Percentiles rank a stretch among this genome's conserved stretches.
Evolutionary conservation across 2,888 invertebrate genomes (phyloP).

Genomic region (Meteorus cinctellus): DNA sequence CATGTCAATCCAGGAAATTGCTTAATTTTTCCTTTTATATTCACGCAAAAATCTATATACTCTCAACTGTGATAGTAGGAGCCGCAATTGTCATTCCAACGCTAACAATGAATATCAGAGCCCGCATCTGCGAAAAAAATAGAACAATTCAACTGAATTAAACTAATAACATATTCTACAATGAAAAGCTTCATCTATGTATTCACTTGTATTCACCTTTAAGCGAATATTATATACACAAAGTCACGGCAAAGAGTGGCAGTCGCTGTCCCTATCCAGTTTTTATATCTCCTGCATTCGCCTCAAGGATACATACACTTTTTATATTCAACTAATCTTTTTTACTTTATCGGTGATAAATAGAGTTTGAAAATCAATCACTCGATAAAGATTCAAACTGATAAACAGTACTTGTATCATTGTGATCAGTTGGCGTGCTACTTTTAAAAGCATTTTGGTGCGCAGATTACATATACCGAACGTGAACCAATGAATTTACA

Average conservation of each 20-base stretch:
- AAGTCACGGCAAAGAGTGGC: background rate
- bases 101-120: background rate
- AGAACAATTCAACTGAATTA: background rate
- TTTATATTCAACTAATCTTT: background rate
- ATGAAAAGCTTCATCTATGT: background rate
- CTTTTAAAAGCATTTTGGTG: no score
- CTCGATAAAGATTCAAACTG: no score
- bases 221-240: background rate
- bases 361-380: no score
- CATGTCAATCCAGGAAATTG: no score
- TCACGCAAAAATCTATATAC: background rate
- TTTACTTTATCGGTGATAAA: background rate
- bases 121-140: slow-evolving; percentile 2
- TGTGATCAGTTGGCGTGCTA: no score
- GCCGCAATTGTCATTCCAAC: background rate
- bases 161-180: background rate
- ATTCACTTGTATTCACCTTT: background rate
- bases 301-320: background rate
- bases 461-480: no score
- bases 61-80: background rate
- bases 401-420: no score
- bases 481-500: no score
- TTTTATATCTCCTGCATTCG: background rate
- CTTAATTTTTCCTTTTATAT: background rate
- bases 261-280: background rate